These are phyloP conservation scores for Drosophila imparisetae DNA, from an alignment of 2,888 invertebrate species.

Conservation along the genomic window DNA sequence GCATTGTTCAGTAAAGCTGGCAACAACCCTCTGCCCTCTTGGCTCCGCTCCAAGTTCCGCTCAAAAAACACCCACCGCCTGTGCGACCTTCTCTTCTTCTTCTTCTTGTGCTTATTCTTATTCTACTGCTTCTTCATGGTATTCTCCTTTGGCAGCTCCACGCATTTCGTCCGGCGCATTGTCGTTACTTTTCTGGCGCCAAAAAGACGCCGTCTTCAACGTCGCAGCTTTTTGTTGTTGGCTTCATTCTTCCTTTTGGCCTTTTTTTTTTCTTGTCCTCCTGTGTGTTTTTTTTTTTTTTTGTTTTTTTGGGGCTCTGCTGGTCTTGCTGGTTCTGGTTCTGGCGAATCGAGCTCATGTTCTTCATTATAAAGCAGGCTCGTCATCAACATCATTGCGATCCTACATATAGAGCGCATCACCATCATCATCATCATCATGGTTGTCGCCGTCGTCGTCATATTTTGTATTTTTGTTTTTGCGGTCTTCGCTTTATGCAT, in stretches of 20 bases:
- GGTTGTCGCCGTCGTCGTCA: slow-evolving; percentile 35
- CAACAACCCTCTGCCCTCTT: background rate
- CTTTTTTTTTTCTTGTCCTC: slow-evolving; percentile 39
- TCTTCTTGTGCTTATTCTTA: slow-evolving; percentile 19
- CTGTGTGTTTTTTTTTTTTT: slow-evolving; percentile 15
- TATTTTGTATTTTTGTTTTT: slow-evolving; percentile 42
- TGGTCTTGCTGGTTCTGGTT: slow-evolving; percentile 43
- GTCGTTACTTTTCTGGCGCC: slow-evolving; percentile 83
- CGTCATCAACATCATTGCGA: slow-evolving; percentile 51
- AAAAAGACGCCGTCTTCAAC: slow-evolving; percentile 79
- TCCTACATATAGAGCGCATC: slow-evolving; percentile 22
- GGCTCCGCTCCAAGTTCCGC: background rate
- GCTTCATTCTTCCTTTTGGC: slow-evolving; percentile 58
- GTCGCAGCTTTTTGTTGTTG: slow-evolving; percentile 54
- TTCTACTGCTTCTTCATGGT: slow-evolving; percentile 16
- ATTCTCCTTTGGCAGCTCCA: slow-evolving; percentile 27
- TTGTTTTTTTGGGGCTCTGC: slow-evolving; percentile 55
- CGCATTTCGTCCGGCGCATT: slow-evolving; percentile 77
- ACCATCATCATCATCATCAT: slow-evolving; percentile 34
- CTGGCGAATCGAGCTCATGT: slow-evolving; percentile 71
- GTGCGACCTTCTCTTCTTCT: slow-evolving; percentile 24
- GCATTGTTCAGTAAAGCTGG: slow-evolving; percentile 45
- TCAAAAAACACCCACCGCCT: slow-evolving; percentile 16
- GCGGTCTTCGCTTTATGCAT: slow-evolving; percentile 71
- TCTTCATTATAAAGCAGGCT: slow-evolving; percentile 71